Percentiles rank a stretch among this genome's conserved stretches.
Evolutionary conservation across 2,113 vertebrate species (phyloP).

Genomic region (Cryptotis parvus): DNA sequence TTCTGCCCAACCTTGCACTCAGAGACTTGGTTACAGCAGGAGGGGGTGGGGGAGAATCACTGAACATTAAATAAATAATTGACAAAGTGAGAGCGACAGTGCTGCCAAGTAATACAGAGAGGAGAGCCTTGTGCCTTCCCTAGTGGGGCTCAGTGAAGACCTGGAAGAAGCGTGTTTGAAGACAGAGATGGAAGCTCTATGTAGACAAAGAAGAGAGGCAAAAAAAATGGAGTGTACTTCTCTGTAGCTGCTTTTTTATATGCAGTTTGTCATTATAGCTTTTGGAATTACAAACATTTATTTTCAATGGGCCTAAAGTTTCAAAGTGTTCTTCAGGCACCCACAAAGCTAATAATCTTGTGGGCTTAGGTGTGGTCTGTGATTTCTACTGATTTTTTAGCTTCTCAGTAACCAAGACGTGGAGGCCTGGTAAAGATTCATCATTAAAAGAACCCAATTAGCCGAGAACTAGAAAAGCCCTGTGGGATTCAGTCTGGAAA

Average conservation of each 20-base stretch:
- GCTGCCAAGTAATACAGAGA: not conserved
- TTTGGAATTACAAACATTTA: not conserved
- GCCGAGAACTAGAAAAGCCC: not conserved
- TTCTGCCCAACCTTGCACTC: not conserved
- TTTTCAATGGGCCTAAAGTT: not conserved
- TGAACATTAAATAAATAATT: not conserved
- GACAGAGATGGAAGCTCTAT: not conserved
- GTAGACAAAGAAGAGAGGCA: not conserved
- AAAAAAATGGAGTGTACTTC: not conserved
- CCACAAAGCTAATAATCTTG: not conserved
- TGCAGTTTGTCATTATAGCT: not conserved
- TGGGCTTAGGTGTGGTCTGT: not conserved
- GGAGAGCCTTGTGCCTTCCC: rapidly evolving
- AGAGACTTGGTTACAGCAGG: not conserved
- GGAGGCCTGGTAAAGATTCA: not conserved
- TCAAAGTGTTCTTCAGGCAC: not conserved
- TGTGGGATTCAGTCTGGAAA: not conserved
- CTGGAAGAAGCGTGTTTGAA: not conserved
- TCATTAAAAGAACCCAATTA: constrained; percentile 19
- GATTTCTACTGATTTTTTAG: not conserved
- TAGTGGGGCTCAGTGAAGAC: not conserved
- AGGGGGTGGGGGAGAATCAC: no score
- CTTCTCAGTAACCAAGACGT: not conserved
- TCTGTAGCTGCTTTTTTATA: not conserved
- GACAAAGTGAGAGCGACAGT: not conserved